Evolutionary conservation across 2,888 invertebrate species (phyloP).

Genomic region (Ellobium chinense): DNA sequence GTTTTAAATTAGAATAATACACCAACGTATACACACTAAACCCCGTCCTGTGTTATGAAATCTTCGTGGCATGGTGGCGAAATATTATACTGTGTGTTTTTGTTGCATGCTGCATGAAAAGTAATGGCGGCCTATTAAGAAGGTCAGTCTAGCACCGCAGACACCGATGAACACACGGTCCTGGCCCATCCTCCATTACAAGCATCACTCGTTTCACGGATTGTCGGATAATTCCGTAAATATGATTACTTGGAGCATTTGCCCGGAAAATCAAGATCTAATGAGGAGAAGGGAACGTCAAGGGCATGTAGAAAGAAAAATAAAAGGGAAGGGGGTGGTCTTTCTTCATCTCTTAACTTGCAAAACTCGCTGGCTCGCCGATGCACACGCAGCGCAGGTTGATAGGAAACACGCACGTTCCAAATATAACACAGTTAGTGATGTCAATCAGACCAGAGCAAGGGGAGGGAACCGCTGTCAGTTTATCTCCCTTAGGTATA

Average conservation of each 20-base stretch:
- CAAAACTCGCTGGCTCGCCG: not conserved
- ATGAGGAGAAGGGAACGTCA: not conserved
- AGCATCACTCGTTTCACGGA: not conserved
- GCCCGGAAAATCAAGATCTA: not conserved
- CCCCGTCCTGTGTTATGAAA: too few species aligned
- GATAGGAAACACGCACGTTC: not conserved
- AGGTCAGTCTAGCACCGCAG: too few species aligned
- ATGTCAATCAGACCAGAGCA: not conserved
- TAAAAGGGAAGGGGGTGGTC: not conserved
- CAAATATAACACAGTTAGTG: not conserved
- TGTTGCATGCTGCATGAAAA: too few species aligned
- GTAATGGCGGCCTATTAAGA: too few species aligned
- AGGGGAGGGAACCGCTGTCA: slow-evolving; percentile 5
- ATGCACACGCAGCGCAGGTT: not conserved
- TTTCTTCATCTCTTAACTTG: not conserved
- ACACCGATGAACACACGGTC: too few species aligned
- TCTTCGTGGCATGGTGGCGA: too few species aligned
- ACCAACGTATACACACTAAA: too few species aligned
- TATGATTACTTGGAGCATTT: not conserved
- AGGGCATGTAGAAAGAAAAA: not conserved
- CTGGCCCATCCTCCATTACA: too few species aligned
- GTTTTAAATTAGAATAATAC: too few species aligned
- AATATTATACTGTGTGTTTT: too few species aligned
- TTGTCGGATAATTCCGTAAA: not conserved
- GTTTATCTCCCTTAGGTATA: not conserved